Evolutionary conservation across 2,888 invertebrate genomes (phyloP).

Genomic region (Merodon equestris): DNA sequence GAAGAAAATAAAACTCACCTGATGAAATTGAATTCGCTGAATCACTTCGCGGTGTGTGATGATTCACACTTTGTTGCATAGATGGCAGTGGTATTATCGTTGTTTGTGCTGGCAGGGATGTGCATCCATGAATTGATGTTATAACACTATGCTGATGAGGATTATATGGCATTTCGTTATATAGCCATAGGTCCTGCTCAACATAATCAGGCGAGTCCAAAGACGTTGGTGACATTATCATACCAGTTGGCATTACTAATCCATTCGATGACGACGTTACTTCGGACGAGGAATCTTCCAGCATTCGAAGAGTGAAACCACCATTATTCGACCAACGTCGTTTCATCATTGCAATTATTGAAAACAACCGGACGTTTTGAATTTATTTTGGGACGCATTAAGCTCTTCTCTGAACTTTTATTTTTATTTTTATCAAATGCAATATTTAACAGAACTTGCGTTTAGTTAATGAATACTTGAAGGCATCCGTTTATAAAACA

Average conservation of each 20-base stretch:
- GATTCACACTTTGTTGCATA: constrained; percentile 70
- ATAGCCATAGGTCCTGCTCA: constrained; percentile 89
- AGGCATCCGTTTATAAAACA: too few species aligned
- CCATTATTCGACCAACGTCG: constrained; percentile 89
- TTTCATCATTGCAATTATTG: constrained; percentile 81
- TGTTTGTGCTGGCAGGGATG: constrained; percentile 79
- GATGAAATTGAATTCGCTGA: constrained; percentile 79
- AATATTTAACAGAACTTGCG: too few species aligned
- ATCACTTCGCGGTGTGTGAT: constrained; percentile 78
- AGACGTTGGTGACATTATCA: constrained; percentile 88
- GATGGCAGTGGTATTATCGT: constrained; percentile 81
- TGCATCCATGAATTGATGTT: constrained; percentile 79
- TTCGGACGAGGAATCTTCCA: constrained; percentile 87
- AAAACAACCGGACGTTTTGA: too few species aligned
- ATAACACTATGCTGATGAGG: constrained; percentile 78
- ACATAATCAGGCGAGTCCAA: constrained; percentile 87
- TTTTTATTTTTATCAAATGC: constrained; percentile 12
- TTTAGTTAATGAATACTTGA: too few species aligned
- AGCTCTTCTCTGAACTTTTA: not conserved
- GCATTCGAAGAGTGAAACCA: constrained; percentile 84
- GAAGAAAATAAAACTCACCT: constrained; percentile 74
- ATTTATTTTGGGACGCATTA: too few species aligned
- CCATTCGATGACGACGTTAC: constrained; percentile 84
- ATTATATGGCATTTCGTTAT: constrained; percentile 81
- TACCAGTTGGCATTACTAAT: constrained; percentile 84